These are phyloP conservation scores for Oryzias celebensis DNA, from an alignment of 2,113 vertebrate species.

Conservation along the genomic window DNA sequence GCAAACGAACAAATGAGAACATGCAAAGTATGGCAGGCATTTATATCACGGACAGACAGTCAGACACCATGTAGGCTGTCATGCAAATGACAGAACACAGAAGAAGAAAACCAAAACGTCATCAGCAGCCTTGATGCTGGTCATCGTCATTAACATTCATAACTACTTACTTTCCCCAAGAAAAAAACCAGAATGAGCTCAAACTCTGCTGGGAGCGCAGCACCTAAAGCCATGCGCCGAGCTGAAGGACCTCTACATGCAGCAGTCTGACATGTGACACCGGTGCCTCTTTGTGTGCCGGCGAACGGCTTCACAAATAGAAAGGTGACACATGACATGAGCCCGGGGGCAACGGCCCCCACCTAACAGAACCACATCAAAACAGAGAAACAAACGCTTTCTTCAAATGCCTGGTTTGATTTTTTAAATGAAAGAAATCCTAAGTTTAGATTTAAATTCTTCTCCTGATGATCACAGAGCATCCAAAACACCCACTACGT, in stretches of 20 bases:
- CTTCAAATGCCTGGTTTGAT: no score
- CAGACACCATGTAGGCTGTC: not conserved
- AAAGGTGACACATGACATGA: slow-evolving; percentile 53
- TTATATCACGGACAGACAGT: not conserved
- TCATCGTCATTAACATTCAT: no score
- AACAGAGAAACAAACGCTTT: not conserved
- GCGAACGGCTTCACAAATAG: slow-evolving; percentile 66
- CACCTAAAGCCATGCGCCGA: not conserved
- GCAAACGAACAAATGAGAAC: no score
- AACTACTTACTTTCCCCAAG: slow-evolving; percentile 28
- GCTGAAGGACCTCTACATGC: slow-evolving; percentile 4
- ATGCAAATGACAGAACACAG: not conserved
- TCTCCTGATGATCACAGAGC: not conserved
- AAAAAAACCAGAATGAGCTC: not conserved
- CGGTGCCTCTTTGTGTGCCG: slow-evolving; percentile 37
- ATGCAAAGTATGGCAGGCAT: no score
- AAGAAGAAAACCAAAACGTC: no score
- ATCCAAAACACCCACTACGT: not conserved
- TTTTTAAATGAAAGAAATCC: not conserved
- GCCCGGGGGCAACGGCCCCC: slow-evolving; percentile 46
- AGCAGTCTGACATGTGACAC: slow-evolving; percentile 25
- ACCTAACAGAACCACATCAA: not conserved
- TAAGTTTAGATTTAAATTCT: not conserved
- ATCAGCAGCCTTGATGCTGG: no score
- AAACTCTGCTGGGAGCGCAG: no score